A percentile compares a stretch with the other conserved stretches of the same genome.
phyloP scores from a whole-genome alignment of 1,140 invertebrate species.

The Drosophila kurseongensis region DNA sequence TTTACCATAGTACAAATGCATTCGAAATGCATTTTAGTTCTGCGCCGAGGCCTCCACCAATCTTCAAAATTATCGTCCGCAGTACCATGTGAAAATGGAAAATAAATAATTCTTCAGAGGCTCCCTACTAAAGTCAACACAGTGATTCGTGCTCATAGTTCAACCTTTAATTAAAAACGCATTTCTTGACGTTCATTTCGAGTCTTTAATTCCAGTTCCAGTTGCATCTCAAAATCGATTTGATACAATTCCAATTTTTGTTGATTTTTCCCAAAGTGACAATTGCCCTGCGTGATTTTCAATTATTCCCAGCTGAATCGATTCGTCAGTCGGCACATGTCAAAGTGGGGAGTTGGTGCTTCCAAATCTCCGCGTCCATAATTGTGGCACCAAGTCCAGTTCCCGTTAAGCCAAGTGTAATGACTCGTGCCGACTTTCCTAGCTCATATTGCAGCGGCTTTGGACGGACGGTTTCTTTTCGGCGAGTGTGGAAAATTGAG shows the following conservation, averaged over 20 bases:
- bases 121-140: slow-evolving; percentile 13
- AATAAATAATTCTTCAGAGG: slow-evolving; percentile 74
- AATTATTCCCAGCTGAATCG: slow-evolving; percentile 56
- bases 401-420: slow-evolving; percentile 39
- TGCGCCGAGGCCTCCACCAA: slow-evolving; percentile 50
- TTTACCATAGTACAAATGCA: slow-evolving; percentile 75
- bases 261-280: slow-evolving; percentile 73
- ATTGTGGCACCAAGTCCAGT: slow-evolving; percentile 58
- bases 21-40: slow-evolving; percentile 83
- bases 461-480: slow-evolving; percentile 7
- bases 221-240: slow-evolving; percentile 65
- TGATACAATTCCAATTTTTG: slow-evolving; percentile 79
- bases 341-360: slow-evolving; percentile 48
- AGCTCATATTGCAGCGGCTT: slow-evolving; percentile 26
- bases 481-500: slow-evolving; percentile 69
- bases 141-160: slow-evolving; percentile 9
- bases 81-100: slow-evolving; percentile 63
- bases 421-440: slow-evolving; percentile 65
- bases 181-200: slow-evolving; percentile 36
- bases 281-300: slow-evolving; percentile 78
- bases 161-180: slow-evolving; percentile 70
- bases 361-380: slow-evolving; percentile 30
- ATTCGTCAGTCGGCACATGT: slow-evolving; percentile 71
- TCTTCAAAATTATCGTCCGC: slow-evolving; percentile 62
- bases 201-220: slow-evolving; percentile 1